Conservation (phyloP, 2,797 vertebrate species). For the Chelmon rostratus region DNA sequence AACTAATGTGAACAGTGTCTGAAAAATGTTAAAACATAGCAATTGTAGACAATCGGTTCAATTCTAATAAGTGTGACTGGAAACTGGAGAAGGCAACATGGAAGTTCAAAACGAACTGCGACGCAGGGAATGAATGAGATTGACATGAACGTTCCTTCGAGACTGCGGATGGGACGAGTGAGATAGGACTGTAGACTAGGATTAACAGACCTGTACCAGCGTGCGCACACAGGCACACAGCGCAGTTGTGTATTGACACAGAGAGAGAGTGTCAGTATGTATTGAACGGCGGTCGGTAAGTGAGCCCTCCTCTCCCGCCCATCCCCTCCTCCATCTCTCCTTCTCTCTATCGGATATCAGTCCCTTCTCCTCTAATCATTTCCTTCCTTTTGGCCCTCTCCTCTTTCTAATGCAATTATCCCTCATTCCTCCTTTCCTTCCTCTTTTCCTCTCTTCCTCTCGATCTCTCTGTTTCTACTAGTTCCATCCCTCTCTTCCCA, state of each 20-base stretch:
- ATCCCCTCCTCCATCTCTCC: conserved; percentile 71
- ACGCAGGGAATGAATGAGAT: conserved; percentile 35
- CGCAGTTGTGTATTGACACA: conserved; percentile 81
- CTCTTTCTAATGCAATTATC: conserved; percentile 88
- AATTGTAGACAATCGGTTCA: conserved; percentile 5
- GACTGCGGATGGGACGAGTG: conserved; percentile 56
- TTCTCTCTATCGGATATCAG: conserved; percentile 86
- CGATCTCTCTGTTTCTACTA: conserved; percentile 55
- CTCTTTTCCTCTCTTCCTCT: conserved; percentile 37
- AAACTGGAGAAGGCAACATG: conserved; percentile 32
- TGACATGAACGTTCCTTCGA: conserved; percentile 64
- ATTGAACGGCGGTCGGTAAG: conserved; percentile 84
- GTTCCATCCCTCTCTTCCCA: conserved; percentile 58
- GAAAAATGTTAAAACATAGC: not conserved
- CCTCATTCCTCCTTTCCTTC: conserved; percentile 79
- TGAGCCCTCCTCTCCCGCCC: conserved; percentile 73
- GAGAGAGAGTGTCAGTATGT: conserved; percentile 83
- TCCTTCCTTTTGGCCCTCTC: conserved; percentile 88
- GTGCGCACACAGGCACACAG: conserved; percentile 46
- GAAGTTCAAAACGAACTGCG: conserved; percentile 45
- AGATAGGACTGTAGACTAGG: conserved; percentile 51
- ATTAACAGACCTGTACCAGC: conserved; percentile 61
- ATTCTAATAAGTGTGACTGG: not conserved
- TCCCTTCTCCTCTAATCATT: conserved; percentile 87
- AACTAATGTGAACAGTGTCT: not conserved